Evolutionary conservation across 1,140 invertebrate genomes (phyloP), one percentile per base, ranked within the genome.

Genomic region (Sarcophaga peregrina): DNA sequence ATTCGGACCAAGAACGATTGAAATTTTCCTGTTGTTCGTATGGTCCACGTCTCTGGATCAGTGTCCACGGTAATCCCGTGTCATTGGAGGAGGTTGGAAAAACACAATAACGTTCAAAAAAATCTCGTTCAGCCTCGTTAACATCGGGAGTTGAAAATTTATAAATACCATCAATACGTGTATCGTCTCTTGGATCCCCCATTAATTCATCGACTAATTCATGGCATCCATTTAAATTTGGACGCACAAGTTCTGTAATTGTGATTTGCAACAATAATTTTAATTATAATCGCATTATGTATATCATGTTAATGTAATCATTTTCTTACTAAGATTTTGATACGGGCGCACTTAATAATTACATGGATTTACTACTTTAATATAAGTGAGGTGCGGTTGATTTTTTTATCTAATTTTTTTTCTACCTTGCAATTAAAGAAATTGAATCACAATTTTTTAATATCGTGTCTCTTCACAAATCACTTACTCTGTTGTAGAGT

Each of bases 1-100:
- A 95, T 48, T 93, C 92, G 10, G 91, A 84, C 94, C 94, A 95
- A 52, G 89, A 89, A 68, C 92, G 88, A 86, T 92, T 93, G 84
- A 94, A 94, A 85, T 93, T 92, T 73, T 91, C 86, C 15, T 84
- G 85, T 5, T 83, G 25, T 17, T 84, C 48, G 72, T 81, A 83
- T 1, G 82, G 83, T 37, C 85, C 85, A 80, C 88, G 86, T 46
- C 68, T 46, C 37, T 92, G 91, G 74, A 92, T 91, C 11, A 93
- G 91, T 1, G 89, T 90, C 90, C 90, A 90, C 3, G 87, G 87
- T 0, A 85, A 82, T 15, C 88, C 88, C 11, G 74, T 48, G 8
- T 68, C 17, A n/a, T 68, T 68, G 13, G 4, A 4, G 1, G 75
- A 83, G 0, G 85, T 86, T 58, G 87, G 85, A 75, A 90, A 90